Conservation (phyloP, 2,888 invertebrate species). For the Diarsia brunnea region DNA sequence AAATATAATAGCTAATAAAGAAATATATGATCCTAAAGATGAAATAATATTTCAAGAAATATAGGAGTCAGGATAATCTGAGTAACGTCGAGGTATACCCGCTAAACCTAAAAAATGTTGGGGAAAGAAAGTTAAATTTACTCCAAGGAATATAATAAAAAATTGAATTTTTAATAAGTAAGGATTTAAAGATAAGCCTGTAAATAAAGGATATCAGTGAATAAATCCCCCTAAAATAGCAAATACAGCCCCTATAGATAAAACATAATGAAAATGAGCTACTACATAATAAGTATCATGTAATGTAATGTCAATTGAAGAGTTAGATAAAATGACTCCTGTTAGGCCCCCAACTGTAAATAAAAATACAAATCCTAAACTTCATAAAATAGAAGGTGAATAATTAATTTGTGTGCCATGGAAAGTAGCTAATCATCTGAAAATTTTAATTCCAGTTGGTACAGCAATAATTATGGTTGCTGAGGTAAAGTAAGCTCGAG, state of each 20-base stretch:
- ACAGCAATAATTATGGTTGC: conserved; percentile 97
- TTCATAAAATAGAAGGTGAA: conserved; percentile 92
- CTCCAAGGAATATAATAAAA: conserved; percentile 93
- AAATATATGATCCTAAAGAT: conserved; percentile 92
- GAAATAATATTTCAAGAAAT: conserved; percentile 93
- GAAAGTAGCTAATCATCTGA: conserved; percentile 93
- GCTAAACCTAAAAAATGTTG: conserved; percentile 92
- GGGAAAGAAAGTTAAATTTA: conserved; percentile 95
- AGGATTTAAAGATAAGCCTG: conserved; percentile 91
- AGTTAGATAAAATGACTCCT: conserved; percentile 93
- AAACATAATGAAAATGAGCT: conserved; percentile 95
- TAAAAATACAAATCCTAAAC: conserved; percentile 94
- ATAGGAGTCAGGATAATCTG: conserved; percentile 93
- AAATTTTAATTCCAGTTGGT: conserved; percentile 96
- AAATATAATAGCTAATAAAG: conserved; percentile 90
- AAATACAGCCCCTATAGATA: conserved; percentile 95
- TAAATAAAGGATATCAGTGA: conserved; percentile 93
- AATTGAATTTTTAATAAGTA: conserved; percentile 93
- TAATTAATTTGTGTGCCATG: conserved; percentile 92
- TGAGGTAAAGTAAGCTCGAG: conserved; percentile 95
- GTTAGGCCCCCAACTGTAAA: conserved; percentile 95
- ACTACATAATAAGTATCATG: conserved; percentile 97
- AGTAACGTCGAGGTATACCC: conserved; percentile 94
- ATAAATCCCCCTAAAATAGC: conserved; percentile 94
- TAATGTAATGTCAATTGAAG: conserved; percentile 94